These are phyloP conservation scores for Nothobranchius furzeri DNA, from an alignment of 2,113 vertebrate genomes.

Conservation along the genomic window DNA sequence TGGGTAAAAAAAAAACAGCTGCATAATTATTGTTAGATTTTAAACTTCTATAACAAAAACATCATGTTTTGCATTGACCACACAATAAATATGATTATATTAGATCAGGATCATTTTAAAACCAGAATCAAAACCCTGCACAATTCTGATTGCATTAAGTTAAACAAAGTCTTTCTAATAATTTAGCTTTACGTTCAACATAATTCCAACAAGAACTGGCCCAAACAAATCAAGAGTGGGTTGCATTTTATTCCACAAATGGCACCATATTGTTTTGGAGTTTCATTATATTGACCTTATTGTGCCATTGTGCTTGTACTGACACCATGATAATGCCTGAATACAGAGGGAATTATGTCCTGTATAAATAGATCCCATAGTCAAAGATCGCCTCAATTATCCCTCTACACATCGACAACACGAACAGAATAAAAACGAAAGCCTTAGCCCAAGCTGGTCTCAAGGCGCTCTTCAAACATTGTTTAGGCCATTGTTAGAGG, in stretches of 20 bases:
- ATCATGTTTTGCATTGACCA: too few relatives aligned
- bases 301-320: constrained; percentile 78
- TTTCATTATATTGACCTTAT: constrained; percentile 83
- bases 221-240: constrained; percentile 57
- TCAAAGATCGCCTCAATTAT: constrained; percentile 78
- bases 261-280: constrained; percentile 79
- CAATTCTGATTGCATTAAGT: neutral
- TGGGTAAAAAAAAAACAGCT: constrained; percentile 17
- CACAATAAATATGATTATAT: too few relatives aligned
- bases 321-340: constrained; percentile 80
- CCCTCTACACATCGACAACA: constrained; percentile 77
- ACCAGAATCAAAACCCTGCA: too few relatives aligned
- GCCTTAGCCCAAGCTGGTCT: constrained; percentile 72
- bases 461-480: constrained; percentile 76
- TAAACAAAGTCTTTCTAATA: constrained; percentile 4
- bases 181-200: constrained; percentile 15
- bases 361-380: constrained; percentile 79
- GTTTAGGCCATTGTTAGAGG: constrained; percentile 68
- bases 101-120: too few relatives aligned
- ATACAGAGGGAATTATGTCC: constrained; percentile 79
- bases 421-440: constrained; percentile 74
- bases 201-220: constrained; percentile 16
- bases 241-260: constrained; percentile 67
- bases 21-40: too few relatives aligned
- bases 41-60: too few relatives aligned